A percentile compares a stretch with the other conserved stretches of the same genome.
phyloP scores from a whole-genome alignment of 2,113 vertebrate genomes.

The Sturnira hondurensis region DNA sequence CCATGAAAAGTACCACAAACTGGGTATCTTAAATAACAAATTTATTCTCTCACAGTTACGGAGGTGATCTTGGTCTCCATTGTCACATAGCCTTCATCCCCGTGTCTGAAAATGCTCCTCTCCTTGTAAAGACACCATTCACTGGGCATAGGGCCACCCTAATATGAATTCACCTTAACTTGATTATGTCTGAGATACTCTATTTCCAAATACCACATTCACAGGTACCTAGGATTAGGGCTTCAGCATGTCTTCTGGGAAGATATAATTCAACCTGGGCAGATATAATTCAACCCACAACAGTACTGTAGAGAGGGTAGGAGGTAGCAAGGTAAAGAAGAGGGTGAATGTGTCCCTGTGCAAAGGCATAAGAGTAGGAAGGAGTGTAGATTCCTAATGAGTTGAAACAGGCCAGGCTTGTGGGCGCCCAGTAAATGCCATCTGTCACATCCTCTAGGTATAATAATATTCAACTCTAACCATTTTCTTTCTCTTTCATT shows the following conservation, averaged over 20 bases:
- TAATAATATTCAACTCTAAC: not conserved
- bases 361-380: not conserved
- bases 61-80: not conserved
- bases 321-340: not conserved
- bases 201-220: not conserved
- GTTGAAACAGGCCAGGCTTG: not conserved
- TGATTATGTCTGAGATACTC: not conserved
- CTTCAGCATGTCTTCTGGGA: not conserved
- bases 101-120: not conserved
- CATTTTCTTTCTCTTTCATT: not conserved
- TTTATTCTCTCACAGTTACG: not conserved
- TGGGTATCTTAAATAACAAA: not conserved
- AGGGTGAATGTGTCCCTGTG: not conserved
- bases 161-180: not conserved
- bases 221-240: not conserved
- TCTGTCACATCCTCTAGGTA: not conserved
- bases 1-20: not conserved
- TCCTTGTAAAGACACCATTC: not conserved
- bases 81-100: not conserved
- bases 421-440: not conserved
- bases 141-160: not conserved
- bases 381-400: not conserved
- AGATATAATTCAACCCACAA: not conserved
- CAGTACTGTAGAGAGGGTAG: not conserved
- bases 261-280: not conserved